These are phyloP conservation scores for Hydra vulgaris DNA, from an alignment of 30 jellyfish, hydroid and myxozoan genomes.

Conservation along the genomic window DNA sequence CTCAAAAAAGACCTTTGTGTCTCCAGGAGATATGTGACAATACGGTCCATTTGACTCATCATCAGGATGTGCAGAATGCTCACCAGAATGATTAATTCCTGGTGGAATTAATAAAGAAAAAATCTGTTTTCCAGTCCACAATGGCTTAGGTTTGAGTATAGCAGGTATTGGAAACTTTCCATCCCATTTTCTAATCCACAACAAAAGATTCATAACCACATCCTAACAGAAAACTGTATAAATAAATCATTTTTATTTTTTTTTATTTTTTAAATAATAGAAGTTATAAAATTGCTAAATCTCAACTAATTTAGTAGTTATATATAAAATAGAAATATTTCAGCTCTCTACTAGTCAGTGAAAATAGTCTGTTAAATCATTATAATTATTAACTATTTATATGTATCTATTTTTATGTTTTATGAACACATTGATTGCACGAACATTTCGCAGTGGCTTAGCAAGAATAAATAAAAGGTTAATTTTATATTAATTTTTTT, in stretches of 20 bases:
- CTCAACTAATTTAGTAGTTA: too few species aligned
- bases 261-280: too few species aligned
- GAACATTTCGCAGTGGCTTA: too few species aligned
- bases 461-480: too few species aligned
- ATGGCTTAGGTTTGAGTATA: constrained; percentile 92
- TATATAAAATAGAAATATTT: too few species aligned
- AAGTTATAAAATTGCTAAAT: too few species aligned
- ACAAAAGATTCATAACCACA: constrained; percentile 78
- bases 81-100: constrained; percentile 69
- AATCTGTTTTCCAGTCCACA: constrained; percentile 99
- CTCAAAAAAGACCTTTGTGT: constrained; percentile 54
- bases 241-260: neutral
- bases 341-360: too few species aligned
- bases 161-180: constrained; percentile 91
- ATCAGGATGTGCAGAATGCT: constrained; percentile 99
- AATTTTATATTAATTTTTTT: too few species aligned
- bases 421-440: too few species aligned
- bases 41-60: constrained; percentile 87
- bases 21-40: constrained; percentile 96
- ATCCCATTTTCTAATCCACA: constrained; percentile 96
- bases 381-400: too few species aligned
- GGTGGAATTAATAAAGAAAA: constrained; percentile 86
- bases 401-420: too few species aligned
- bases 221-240: constrained; percentile 30
- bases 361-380: too few species aligned